Percentiles rank a stretch among this genome's conserved stretches.
phyloP scores from a whole-genome alignment of 64 coral and sea anemone genomes.

The Stichodactyla helianthus region DNA sequence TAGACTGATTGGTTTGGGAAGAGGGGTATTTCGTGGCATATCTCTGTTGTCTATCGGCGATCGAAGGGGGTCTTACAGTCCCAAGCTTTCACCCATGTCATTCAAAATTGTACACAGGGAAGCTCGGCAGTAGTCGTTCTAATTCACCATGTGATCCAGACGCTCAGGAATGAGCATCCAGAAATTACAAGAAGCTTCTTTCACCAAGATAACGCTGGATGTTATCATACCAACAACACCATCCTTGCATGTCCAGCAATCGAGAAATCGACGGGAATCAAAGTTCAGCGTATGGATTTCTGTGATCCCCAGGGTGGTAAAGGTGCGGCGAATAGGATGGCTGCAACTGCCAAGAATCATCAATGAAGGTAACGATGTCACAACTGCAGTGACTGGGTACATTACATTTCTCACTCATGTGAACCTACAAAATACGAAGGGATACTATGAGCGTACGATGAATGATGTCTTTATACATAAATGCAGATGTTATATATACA shows the following conservation, averaged over 20 bases:
- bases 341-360: constrained; percentile 44
- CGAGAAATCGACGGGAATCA: neutral
- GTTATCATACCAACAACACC: constrained; percentile 11
- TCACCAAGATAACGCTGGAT: constrained; percentile 34
- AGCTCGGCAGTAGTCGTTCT: constrained; percentile 17
- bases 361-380: constrained; percentile 37
- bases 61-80: constrained; percentile 13
- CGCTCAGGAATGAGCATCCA: constrained; percentile 31
- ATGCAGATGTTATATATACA: neutral
- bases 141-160: neutral
- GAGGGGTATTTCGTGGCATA: too few relatives aligned
- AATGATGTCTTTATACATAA: too few relatives aligned
- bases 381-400: constrained; percentile 43
- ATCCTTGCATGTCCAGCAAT: constrained; percentile 1
- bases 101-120: neutral
- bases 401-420: neutral
- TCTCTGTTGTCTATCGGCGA: neutral
- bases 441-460: too few relatives aligned
- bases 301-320: constrained; percentile 54
- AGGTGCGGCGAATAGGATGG: constrained; percentile 36
- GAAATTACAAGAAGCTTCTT: constrained; percentile 1
- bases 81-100: constrained; percentile 22
- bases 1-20: neutral
- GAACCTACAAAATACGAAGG: constrained; percentile 1
- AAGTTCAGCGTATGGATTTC: constrained; percentile 13